Evolutionary conservation across 1,140 invertebrate species (phyloP).

Genomic region (Papilio polyxenes): DNA sequence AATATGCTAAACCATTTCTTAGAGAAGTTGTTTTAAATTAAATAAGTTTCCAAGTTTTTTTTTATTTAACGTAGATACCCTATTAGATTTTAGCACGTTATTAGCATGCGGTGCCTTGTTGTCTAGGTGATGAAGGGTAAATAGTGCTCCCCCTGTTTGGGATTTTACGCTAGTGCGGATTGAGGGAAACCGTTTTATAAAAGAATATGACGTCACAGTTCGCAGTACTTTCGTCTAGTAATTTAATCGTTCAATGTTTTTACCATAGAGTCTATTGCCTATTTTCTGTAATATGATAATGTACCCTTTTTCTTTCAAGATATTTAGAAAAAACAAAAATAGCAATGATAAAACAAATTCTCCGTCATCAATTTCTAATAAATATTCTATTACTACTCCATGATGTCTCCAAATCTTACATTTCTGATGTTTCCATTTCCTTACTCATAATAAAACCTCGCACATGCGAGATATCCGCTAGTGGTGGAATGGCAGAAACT

Average conservation of each 20-base stretch:
- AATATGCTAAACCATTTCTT: background rate
- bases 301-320: no score
- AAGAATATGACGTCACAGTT: background rate
- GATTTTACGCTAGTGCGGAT: background rate
- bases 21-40: no score
- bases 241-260: no score
- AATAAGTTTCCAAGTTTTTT: background rate
- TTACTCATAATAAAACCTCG: background rate
- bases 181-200: background rate
- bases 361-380: no score
- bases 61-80: background rate
- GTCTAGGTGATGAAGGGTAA: background rate
- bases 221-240: background rate
- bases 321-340: no score
- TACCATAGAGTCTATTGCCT: no score
- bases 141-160: background rate
- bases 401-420: no score
- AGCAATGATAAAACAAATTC: no score
- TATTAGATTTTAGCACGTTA: background rate
- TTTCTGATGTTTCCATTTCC: background rate
- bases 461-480: background rate
- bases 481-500: background rate
- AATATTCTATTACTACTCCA: no score
- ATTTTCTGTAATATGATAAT: no score
- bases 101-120: background rate